phyloP scores from a whole-genome alignment of 2,888 invertebrate species.

The Drosophila kuntzei region DNA sequence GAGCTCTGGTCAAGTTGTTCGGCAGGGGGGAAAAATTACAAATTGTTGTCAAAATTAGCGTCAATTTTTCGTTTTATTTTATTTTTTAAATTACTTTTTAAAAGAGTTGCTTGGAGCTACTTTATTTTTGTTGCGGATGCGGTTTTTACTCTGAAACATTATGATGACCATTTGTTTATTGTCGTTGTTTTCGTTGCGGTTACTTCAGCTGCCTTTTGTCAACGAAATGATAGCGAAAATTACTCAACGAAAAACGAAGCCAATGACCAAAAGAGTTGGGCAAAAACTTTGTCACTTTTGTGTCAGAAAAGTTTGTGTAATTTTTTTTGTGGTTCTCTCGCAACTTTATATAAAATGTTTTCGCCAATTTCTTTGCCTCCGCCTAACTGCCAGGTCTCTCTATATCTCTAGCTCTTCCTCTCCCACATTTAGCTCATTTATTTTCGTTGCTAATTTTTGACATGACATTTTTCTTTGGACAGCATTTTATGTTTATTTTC shows the following conservation, averaged over 20 bases:
- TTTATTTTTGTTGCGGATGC: slow-evolving; percentile 32
- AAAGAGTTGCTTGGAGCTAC: slow-evolving; percentile 8
- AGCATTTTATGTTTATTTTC: slow-evolving; percentile 31
- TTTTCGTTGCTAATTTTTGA: slow-evolving; percentile 80
- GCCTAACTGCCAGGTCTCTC: background rate
- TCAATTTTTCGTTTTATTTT: slow-evolving; percentile 54
- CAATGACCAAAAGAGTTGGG: slow-evolving; percentile 48
- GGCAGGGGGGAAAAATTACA: slow-evolving; percentile 39
- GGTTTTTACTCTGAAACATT: slow-evolving; percentile 46
- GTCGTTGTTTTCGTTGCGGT: slow-evolving; percentile 20
- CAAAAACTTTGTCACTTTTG: slow-evolving; percentile 53
- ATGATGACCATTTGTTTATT: slow-evolving; percentile 58
- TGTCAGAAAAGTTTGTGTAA: slow-evolving; percentile 32
- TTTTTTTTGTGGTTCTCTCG: slow-evolving; percentile 8
- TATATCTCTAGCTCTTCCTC: background rate
- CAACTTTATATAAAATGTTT: slow-evolving; percentile 52
- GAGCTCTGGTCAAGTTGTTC: background rate
- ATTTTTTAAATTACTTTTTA: slow-evolving; percentile 1
- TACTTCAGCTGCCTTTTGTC: slow-evolving; percentile 53
- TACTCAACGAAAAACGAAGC: slow-evolving; percentile 38
- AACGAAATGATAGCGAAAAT: slow-evolving; percentile 65
- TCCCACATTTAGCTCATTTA: slow-evolving; percentile 58
- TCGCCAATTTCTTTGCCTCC: slow-evolving; percentile 5
- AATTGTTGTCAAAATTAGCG: slow-evolving; percentile 78
- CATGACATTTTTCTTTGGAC: slow-evolving; percentile 65